phyloP scores from a whole-genome alignment of 2,113 vertebrate species.

The Mastomys coucha region DNA sequence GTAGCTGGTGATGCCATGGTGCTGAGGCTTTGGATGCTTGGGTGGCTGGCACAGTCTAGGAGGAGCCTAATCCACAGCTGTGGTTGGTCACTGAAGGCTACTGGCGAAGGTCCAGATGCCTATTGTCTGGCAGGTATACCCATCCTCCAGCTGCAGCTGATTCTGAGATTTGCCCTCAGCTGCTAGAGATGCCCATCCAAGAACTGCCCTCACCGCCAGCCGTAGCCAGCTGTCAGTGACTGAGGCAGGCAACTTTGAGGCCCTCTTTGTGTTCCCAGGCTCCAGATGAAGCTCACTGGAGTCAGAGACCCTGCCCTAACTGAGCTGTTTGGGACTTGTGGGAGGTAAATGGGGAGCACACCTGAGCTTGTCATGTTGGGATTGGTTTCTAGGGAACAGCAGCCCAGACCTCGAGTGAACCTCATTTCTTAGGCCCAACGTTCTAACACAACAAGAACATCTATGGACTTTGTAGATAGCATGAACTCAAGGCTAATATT shows the following conservation, averaged over 20 bases:
- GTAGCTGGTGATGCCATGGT: neutral
- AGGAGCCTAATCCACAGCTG: neutral
- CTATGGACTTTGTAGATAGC: neutral
- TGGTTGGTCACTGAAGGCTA: fast-evolving
- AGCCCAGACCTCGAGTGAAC: neutral
- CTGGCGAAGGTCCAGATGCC: fast-evolving
- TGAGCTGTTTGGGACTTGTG: neutral
- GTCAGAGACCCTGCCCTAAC: neutral
- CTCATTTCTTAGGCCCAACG: neutral
- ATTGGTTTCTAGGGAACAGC: neutral
- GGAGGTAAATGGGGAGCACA: fast-evolving
- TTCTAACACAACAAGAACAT: neutral
- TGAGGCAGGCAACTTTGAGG: neutral
- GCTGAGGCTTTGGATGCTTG: neutral
- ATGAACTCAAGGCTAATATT: neutral
- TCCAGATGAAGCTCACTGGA: neutral
- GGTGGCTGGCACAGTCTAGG: neutral
- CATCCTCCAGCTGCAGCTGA: neutral
- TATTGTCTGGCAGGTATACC: no score
- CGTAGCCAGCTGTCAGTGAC: neutral
- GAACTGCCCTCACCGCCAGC: neutral
- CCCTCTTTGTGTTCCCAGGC: no score
- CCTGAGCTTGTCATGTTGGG: no score
- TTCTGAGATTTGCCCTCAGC: neutral
- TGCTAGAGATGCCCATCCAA: neutral